Base-by-base conservation (phyloP, 2,888 invertebrate genomes). In the Drosophila maculinotata region DNA sequence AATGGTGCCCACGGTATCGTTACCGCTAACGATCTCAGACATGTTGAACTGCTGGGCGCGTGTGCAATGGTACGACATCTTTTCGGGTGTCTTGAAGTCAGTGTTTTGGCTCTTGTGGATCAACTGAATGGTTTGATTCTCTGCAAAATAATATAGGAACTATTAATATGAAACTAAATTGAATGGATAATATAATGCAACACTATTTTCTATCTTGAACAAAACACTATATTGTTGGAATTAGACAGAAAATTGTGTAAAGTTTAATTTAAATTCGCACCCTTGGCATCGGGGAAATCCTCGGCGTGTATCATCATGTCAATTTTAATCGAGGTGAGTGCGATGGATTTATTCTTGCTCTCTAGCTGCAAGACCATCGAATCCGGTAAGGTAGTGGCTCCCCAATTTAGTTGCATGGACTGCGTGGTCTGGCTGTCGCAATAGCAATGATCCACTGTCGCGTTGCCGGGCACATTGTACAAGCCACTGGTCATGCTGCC, bases 51-150 rank as follows among this genome's bases (percentile, higher is more conserved):
- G 90, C 70, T 95, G 94, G 48, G 93, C 89, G 48, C 93, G 93
- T 26, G 92, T 90, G 92, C 96, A 97, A 79, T 94, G 94, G 92
- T 96, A 97, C 0, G 97, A 97, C 79, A 94, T 94, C 36, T 92
- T 92, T 31, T 94, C 78, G 0, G 94, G 94, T 0, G 94, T 93
- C 69, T 90, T 89, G 91, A 95, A 96, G n/a, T 75, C 80, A 3
- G 23, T 60, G 23, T 69, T 60, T 17, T 30, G 48, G 28, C 74
- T 68, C 88, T 91, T 91, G 86, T 94, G 94, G 44, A 91, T 87
- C 64, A 94, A 83, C 44, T 90, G 90, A 28, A 94, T 52, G 0
- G 90, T 88, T 75, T 90, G 85, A 62, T 91, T 89, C 52, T 83
- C 91, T 92, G 69, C 9, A 76, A 79, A 38, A 15, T 17, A n/a